phyloP scores from a whole-genome alignment of 2,888 invertebrate species.

The Sepiola atlantica region DNA sequence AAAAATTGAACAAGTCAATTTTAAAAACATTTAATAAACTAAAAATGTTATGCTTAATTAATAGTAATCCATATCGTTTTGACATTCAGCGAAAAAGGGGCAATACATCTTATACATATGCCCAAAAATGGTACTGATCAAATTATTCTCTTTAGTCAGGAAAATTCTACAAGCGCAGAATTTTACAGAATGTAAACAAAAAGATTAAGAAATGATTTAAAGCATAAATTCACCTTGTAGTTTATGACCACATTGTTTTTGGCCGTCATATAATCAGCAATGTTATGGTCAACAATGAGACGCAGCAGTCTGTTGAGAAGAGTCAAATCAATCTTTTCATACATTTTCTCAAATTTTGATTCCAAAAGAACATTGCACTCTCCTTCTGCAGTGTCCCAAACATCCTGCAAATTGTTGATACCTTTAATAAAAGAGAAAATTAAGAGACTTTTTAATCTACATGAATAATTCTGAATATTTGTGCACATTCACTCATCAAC shows the following conservation, averaged over 20 bases:
- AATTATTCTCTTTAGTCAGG: no score
- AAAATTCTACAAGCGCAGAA: no score
- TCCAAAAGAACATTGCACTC: constrained; percentile 98
- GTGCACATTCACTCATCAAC: no score
- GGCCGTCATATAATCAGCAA: constrained; percentile 99
- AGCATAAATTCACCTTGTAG: constrained; percentile 83
- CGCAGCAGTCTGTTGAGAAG: constrained; percentile 94
- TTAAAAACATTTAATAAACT: no score
- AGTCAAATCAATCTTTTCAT: constrained; percentile 99
- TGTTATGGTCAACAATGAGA: constrained; percentile 99
- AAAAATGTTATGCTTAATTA: no score
- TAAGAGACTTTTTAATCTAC: not conserved
- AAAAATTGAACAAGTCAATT: no score
- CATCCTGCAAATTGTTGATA: constrained; percentile 91
- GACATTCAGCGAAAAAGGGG: no score
- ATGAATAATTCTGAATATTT: no score
- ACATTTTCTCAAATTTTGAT: constrained; percentile 97
- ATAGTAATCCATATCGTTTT: no score
- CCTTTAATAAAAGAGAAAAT: constrained; percentile 76
- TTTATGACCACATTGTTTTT: constrained; percentile 99
- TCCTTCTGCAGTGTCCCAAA: constrained; percentile 99
- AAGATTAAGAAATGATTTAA: not conserved
- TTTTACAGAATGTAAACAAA: no score
- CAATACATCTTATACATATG: no score
- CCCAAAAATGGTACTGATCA: no score